phyloP scores from a whole-genome alignment of 2,113 vertebrate species.

The Phrynosoma platyrhinos region DNA sequence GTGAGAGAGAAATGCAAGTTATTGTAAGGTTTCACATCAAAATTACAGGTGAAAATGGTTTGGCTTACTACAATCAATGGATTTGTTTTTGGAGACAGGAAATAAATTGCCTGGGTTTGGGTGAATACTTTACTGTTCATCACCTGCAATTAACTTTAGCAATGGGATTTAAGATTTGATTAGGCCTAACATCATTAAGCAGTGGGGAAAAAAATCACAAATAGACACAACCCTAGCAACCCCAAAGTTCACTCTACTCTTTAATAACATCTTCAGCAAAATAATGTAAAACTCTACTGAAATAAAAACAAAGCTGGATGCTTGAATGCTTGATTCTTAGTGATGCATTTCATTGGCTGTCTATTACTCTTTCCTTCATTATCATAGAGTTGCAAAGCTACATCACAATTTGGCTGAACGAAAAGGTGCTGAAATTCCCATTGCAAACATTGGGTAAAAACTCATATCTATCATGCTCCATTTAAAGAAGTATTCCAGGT shows the following conservation, averaged over 20 bases:
- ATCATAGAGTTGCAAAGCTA: not conserved
- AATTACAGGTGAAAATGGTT: not conserved
- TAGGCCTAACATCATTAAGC: not conserved
- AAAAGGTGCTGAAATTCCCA: not conserved
- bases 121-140: not conserved
- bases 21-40: not conserved
- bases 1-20: not conserved
- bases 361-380: not conserved
- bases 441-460: not conserved
- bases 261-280: not conserved
- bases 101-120: conserved; percentile 11
- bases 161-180: not conserved
- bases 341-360: rapidly evolving
- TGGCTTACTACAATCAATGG: not conserved
- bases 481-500: not conserved
- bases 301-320: not conserved
- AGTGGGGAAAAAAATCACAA: not conserved
- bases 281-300: not conserved
- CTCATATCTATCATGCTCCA: not conserved
- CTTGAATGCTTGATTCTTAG: not conserved
- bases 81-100: not conserved
- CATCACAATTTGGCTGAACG: no score
- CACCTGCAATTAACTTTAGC: not conserved
- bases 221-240: no score
- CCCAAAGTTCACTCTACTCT: not conserved